phyloP scores from a whole-genome alignment of 2,113 vertebrate genomes.

The Shinisaurus crocodilurus region DNA sequence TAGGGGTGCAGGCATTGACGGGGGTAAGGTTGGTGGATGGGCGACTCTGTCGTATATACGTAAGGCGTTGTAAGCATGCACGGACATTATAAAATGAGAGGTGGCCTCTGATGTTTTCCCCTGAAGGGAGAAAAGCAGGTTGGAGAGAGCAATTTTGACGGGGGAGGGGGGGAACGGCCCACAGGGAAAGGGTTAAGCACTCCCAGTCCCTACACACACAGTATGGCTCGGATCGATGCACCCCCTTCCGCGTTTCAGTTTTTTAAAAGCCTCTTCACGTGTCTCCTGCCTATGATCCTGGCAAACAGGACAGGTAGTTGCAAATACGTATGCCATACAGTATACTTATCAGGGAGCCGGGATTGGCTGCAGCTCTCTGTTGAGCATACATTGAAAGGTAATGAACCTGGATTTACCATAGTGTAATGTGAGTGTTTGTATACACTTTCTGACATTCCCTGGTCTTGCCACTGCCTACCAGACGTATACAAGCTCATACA shows the following conservation, averaged over 20 bases:
- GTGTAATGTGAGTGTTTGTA: background rate
- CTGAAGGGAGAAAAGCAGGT: too few species aligned
- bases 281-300: background rate
- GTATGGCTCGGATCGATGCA: background rate
- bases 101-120: background rate
- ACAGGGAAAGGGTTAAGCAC: background rate
- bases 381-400: background rate
- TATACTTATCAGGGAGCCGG: background rate
- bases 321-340: background rate
- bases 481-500: too few species aligned
- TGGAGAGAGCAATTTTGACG: background rate
- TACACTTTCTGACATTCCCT: background rate
- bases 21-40: background rate
- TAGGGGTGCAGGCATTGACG: too few species aligned
- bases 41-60: background rate
- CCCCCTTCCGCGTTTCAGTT: background rate
- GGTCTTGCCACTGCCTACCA: too few species aligned
- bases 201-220: background rate
- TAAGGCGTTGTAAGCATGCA: background rate
- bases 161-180: background rate
- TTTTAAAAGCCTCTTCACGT: background rate
- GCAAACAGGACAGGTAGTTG: background rate
- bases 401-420: background rate
- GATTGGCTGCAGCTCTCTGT: background rate
- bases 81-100: too few species aligned